Conservation (phyloP, 2,113 vertebrate genomes). For the Heterotilapia buettikoferi region DNA sequence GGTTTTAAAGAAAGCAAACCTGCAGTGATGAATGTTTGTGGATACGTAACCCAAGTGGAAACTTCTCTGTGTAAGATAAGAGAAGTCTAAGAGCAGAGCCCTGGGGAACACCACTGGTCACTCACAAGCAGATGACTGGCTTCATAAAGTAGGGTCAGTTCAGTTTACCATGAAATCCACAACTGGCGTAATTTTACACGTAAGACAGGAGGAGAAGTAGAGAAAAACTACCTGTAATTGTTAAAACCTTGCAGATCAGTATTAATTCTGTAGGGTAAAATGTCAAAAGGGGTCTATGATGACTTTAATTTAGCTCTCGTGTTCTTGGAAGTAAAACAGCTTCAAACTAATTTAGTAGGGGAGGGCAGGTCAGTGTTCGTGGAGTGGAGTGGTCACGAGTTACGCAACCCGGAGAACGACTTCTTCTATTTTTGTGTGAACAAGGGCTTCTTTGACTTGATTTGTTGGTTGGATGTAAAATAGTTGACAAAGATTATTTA, state of each 20-base stretch:
- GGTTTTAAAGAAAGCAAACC: not conserved
- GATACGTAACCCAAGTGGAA: not conserved
- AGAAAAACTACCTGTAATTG: not conserved
- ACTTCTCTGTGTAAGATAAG: not conserved
- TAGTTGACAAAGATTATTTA: not conserved
- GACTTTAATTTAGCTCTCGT: not conserved
- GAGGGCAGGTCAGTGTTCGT: not conserved
- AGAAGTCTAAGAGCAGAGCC: not conserved
- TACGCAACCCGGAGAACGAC: not conserved
- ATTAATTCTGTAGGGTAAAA: not conserved
- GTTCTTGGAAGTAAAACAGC: not conserved
- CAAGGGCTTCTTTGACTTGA: not conserved
- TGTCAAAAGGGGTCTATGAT: not conserved
- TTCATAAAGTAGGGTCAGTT: not conserved
- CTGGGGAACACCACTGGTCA: not conserved
- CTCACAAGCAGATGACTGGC: not conserved
- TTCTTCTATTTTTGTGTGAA: not conserved
- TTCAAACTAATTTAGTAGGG: not conserved
- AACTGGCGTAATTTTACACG: not conserved
- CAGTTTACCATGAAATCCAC: not conserved
- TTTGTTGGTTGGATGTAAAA: not conserved
- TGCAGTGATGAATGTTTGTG: not conserved
- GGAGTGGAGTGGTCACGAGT: not conserved
- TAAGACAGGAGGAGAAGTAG: not conserved
- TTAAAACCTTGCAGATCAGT: not conserved